Evolutionary conservation across 2,797 vertebrate species (phyloP).

Genomic region (Chelmon rostratus): DNA sequence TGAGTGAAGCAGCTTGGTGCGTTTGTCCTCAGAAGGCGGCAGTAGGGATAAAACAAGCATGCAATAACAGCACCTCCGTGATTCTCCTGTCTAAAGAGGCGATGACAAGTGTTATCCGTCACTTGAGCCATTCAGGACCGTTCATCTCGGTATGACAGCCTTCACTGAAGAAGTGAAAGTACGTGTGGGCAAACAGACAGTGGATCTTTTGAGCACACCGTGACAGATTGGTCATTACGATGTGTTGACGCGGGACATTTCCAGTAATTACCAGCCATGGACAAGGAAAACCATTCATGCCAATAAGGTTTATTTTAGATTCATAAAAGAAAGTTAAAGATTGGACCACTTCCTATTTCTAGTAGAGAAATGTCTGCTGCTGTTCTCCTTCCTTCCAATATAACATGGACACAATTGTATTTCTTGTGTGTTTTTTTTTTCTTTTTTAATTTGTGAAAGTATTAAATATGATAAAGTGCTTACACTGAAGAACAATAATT

Average conservation of each 20-base stretch:
- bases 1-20: background rate
- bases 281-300: no score
- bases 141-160: background rate
- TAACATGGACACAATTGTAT: background rate
- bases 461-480: background rate
- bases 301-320: conserved; percentile 4
- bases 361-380: background rate
- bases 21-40: background rate
- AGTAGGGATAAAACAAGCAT: background rate
- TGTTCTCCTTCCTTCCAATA: background rate
- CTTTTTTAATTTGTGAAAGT: background rate
- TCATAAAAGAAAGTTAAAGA: background rate
- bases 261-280: background rate
- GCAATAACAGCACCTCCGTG: background rate
- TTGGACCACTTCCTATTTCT: background rate
- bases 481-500: conserved; percentile 3
- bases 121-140: background rate
- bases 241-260: background rate
- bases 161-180: conserved; percentile 1
- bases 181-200: background rate
- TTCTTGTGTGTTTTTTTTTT: background rate
- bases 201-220: background rate
- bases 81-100: background rate
- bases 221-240: background rate
- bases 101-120: background rate